A percentile compares a stretch with the other conserved stretches of the same genome.
These are phyloP conservation scores for Geophilus truncorum DNA, from an alignment of 2,888 invertebrate genomes.

Conservation along the genomic window DNA sequence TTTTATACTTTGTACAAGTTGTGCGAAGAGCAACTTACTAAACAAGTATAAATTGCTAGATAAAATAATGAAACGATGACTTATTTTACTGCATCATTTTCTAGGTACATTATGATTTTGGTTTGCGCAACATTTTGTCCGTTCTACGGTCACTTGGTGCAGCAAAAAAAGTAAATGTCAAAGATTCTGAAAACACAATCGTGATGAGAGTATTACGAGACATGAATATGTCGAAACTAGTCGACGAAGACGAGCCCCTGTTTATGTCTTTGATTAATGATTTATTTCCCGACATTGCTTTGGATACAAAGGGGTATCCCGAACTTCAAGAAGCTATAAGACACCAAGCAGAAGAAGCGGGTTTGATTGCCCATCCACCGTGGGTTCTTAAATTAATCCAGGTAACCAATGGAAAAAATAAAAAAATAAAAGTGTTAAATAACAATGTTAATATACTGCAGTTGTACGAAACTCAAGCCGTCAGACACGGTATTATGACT, in stretches of 20 bases:
- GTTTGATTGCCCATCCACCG: constrained; percentile 84
- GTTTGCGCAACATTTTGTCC: constrained; percentile 88
- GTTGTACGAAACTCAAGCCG: constrained; percentile 90
- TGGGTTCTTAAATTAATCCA: constrained; percentile 93
- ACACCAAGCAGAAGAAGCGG: constrained; percentile 71
- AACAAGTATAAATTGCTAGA: constrained; percentile 63
- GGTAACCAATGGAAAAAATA: no score
- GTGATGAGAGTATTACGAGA: constrained; percentile 94
- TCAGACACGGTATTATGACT: constrained; percentile 94
- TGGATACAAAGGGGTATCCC: constrained; percentile 86
- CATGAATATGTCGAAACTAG: constrained; percentile 95
- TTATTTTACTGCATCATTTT: neutral
- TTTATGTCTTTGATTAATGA: constrained; percentile 94
- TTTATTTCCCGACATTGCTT: constrained; percentile 86
- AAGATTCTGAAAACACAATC: constrained; percentile 90
- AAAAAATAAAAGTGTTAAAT: no score
- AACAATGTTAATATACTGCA: constrained; percentile 47
- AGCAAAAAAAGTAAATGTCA: constrained; percentile 80
- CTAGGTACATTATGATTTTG: constrained; percentile 94
- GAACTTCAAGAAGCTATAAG: constrained; percentile 83
- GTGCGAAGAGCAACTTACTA: constrained; percentile 94
- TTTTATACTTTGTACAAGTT: constrained; percentile 95
- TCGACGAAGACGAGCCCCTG: constrained; percentile 96
- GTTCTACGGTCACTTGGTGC: constrained; percentile 89
- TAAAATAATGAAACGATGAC: neutral